These are phyloP conservation scores for Crotalus viridis DNA, from an alignment of 2,113 vertebrate species.

Conservation along the genomic window DNA sequence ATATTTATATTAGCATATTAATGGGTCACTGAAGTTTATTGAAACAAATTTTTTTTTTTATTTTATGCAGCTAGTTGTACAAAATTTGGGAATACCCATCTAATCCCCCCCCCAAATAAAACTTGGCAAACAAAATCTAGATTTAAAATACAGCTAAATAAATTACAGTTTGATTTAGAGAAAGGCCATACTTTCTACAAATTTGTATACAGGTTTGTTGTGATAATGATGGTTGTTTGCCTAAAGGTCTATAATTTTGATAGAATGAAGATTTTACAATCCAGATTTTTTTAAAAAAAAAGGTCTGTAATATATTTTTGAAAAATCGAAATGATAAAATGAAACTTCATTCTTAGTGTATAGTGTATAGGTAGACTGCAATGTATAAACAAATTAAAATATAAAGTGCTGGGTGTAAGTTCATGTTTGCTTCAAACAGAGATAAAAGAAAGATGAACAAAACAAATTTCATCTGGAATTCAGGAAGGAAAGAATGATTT, in stretches of 20 bases:
- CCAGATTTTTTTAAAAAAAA: conserved; percentile 39
- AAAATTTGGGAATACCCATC: conserved; percentile 30
- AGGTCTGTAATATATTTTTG: conserved; percentile 50
- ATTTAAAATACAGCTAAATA: conserved; percentile 45
- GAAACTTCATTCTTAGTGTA: conserved; percentile 50
- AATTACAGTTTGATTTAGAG: not conserved
- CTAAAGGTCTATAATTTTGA: conserved; percentile 10
- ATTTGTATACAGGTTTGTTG: conserved; percentile 26
- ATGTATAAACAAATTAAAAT: conserved; percentile 64
- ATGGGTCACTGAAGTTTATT: conserved; percentile 29
- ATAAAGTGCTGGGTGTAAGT: conserved; percentile 54
- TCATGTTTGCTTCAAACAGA: conserved; percentile 45
- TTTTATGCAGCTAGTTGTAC: not conserved
- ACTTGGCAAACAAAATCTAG: conserved; percentile 14
- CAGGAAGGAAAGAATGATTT: not conserved
- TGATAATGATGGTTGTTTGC: conserved; percentile 49
- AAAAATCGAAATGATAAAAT: conserved; percentile 51
- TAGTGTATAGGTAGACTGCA: not conserved
- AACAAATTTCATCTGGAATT: not conserved
- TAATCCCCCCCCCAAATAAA: conserved; percentile 50
- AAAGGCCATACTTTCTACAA: conserved; percentile 33
- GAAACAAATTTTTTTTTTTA: conserved; percentile 26
- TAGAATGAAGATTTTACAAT: conserved; percentile 53
- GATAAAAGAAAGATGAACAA: not conserved
- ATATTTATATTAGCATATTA: not conserved